Evolutionary conservation across 2,888 invertebrate species (phyloP), one percentile per base, ranked within the genome.

Genomic region (Ectropis crepuscularia): DNA sequence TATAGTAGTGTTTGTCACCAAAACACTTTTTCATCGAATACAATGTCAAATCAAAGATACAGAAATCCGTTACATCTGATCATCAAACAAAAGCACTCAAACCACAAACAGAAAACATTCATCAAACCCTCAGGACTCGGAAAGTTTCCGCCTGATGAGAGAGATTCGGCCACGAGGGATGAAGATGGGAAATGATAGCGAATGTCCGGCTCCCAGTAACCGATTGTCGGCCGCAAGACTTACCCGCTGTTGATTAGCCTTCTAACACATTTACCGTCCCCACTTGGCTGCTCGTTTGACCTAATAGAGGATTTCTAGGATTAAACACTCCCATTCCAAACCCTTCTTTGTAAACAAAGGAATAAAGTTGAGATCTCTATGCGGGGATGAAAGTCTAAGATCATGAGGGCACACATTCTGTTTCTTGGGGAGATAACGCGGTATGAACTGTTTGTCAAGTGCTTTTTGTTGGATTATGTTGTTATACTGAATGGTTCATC

Each of bases 231-330:
- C 61, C 61, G 49, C 67, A 60, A 59, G 57, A 57, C 55, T 61
- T 59, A 62, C 66, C 57, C 68, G 43, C 61, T 55, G 66, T 68
- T 72, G 72, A 72, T 72, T 72, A 72, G 67, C 63, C 57, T 53
- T 50, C 63, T 53, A 66, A 65, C 68, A 67, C 70, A 68, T 70
- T 68, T 63, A 68, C 72, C 66, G 68, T 57, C 72, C 71, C 39
- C 68, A 68, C 69, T 71, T 67, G 59, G 54, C 64, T 67, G 70
- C 68, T 63, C 70, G 68, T 69, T 67, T 55, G 42, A 66, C 66
- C 69, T 72, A 70, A 72, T 72, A 67, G 67, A 53, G 69, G 68
- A 68, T 70, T 65, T 63, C 70, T 63, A 67, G 65, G 70, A 72
- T 72, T 68, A 70, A 61, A 49, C 12, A 36, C 49, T 0, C 8